Percentiles rank a stretch among this genome's conserved stretches.
Evolutionary conservation across 2,797 vertebrate species (phyloP).

Genomic region (Fistularia tabacaria): DNA sequence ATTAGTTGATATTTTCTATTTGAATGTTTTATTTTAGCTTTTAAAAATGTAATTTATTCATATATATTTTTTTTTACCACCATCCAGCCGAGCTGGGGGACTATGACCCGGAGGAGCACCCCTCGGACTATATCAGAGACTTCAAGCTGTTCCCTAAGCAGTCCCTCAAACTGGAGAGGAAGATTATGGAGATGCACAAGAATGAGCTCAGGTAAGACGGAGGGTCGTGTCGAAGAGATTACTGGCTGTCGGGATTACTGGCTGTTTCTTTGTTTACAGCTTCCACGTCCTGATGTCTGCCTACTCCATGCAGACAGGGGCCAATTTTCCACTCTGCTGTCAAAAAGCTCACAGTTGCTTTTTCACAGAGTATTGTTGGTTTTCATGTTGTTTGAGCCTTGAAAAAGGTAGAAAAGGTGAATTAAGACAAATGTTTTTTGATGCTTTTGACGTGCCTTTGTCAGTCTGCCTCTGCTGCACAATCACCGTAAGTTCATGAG

Average conservation of each 20-base stretch:
- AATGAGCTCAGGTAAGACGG: constrained; percentile 88
- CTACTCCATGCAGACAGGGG: no score
- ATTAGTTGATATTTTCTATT: no score
- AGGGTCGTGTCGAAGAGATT: background rate
- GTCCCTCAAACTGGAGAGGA: constrained; percentile 92
- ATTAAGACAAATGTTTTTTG: background rate
- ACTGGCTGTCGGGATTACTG: constrained; percentile 11
- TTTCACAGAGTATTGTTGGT: no score
- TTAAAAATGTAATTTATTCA: background rate
- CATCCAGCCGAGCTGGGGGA: constrained; percentile 90
- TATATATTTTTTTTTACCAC: background rate
- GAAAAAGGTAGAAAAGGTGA: no score
- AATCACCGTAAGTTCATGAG: background rate
- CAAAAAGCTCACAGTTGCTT: no score
- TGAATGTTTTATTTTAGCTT: no score
- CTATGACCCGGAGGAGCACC: constrained; percentile 90
- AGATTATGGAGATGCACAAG: constrained; percentile 94
- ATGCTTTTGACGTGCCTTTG: background rate
- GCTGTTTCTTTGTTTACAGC: constrained; percentile 1
- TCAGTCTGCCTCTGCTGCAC: background rate
- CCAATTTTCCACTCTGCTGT: no score
- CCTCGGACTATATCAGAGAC: constrained; percentile 90
- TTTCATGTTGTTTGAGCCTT: no score
- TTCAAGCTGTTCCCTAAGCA: constrained; percentile 97
- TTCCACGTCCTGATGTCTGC: background rate